phyloP scores from a whole-genome alignment of 2,797 vertebrate genomes.

The Microctenopoma steveboyesi region DNA sequence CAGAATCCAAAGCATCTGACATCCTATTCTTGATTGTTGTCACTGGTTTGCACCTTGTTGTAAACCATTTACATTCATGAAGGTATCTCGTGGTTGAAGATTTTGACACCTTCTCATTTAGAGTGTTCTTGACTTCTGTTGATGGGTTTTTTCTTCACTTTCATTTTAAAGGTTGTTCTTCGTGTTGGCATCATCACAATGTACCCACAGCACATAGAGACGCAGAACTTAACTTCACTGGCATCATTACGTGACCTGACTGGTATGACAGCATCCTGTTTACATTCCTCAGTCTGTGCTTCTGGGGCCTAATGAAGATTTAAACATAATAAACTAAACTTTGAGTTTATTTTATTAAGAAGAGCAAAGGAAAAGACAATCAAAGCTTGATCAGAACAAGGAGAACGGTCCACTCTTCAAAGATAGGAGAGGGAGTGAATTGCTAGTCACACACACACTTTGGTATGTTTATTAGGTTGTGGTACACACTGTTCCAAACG shows the following conservation, averaged over 20 bases:
- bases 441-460: constrained; percentile 26
- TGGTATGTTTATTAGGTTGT: constrained; percentile 23
- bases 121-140: too few species aligned
- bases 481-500: constrained; percentile 65
- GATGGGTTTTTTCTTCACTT: neutral
- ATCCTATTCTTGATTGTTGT: too few species aligned
- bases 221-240: constrained; percentile 18
- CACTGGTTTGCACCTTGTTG: too few species aligned
- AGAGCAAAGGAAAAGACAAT: constrained; percentile 14
- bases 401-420: constrained; percentile 17
- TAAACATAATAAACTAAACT: constrained; percentile 29
- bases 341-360: constrained; percentile 9
- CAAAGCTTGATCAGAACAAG: constrained; percentile 8
- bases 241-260: neutral
- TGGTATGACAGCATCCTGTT: neutral
- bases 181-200: neutral
- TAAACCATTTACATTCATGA: too few species aligned
- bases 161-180: neutral
- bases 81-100: too few species aligned
- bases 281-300: neutral
- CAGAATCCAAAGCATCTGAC: too few species aligned
- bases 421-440: constrained; percentile 7
- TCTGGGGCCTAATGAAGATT: neutral
- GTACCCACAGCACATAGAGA: neutral
- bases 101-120: too few species aligned